Percentiles rank a stretch among this genome's conserved stretches.
Conservation (phyloP, 2,888 invertebrate genomes). For the Drosophila melanosoma region DNA sequence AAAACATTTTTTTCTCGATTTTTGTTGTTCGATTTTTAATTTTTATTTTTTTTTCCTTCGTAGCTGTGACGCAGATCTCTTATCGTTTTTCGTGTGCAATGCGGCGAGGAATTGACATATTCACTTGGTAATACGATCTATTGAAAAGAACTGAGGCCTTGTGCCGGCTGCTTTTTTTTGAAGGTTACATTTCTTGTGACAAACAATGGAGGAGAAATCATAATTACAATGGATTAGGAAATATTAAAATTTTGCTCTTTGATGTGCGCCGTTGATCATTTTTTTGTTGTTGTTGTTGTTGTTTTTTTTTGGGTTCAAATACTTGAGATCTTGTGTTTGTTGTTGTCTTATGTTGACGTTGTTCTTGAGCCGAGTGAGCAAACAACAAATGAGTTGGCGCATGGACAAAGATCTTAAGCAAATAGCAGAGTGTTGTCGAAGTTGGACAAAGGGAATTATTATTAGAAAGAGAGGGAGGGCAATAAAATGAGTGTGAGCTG, state of each 20-base stretch:
- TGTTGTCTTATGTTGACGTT: slow-evolving; percentile 50
- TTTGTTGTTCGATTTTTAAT: slow-evolving; percentile 4
- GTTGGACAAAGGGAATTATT: neutral
- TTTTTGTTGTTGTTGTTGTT: slow-evolving; percentile 28
- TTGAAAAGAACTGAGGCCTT: slow-evolving; percentile 48
- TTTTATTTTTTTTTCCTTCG: slow-evolving; percentile 12
- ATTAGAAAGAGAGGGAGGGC: neutral
- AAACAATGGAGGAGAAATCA: slow-evolving; percentile 72
- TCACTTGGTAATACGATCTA: slow-evolving; percentile 73
- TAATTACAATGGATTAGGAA: slow-evolving; percentile 80
- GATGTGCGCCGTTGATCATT: slow-evolving; percentile 61
- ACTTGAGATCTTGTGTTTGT: slow-evolving; percentile 53
- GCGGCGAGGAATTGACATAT: slow-evolving; percentile 72
- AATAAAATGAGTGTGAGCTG: neutral
- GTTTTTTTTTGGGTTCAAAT: slow-evolving; percentile 19
- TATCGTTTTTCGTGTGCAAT: slow-evolving; percentile 62
- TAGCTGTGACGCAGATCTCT: slow-evolving; percentile 68
- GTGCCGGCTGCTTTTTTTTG: slow-evolving; percentile 52
- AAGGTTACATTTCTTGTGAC: slow-evolving; percentile 71
- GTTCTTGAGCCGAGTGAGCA: slow-evolving; percentile 51
- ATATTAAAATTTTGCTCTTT: slow-evolving; percentile 70
- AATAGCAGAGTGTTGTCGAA: slow-evolving; percentile 42
- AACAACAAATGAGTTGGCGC: slow-evolving; percentile 75
- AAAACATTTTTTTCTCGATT: slow-evolving; percentile 13
- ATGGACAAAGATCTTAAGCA: slow-evolving; percentile 58